Conservation (phyloP, 2,113 vertebrate genomes). For the Lagopus muta region DNA sequence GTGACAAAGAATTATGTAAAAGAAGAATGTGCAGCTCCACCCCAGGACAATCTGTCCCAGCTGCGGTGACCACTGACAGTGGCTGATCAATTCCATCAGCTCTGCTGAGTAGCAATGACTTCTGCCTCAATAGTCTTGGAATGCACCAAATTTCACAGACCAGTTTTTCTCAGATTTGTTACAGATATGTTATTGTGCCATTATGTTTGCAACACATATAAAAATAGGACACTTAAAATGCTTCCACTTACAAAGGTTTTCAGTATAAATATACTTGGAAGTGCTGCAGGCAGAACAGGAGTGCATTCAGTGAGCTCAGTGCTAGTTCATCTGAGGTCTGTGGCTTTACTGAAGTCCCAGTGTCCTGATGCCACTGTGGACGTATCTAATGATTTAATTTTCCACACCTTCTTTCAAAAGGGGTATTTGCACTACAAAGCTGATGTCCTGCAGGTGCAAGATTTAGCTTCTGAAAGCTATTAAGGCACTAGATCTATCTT, state of each 20-base stretch:
- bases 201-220: neutral
- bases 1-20: neutral
- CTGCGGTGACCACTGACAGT: fast-evolving
- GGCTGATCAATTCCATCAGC: neutral
- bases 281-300: neutral
- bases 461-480: neutral
- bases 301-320: neutral
- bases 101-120: neutral
- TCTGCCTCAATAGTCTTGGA: fast-evolving
- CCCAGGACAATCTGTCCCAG: fast-evolving
- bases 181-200: too few species aligned
- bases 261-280: neutral
- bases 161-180: neutral
- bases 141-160: neutral
- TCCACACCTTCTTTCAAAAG: neutral
- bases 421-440: neutral
- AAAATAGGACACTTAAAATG: neutral
- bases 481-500: neutral
- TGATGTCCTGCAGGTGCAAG: neutral
- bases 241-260: neutral
- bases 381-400: neutral
- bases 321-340: neutral
- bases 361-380: neutral
- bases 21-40: neutral
- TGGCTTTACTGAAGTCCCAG: neutral